Conservation (phyloP, 2,797 vertebrate species). For the Oryzias sinensis region DNA sequence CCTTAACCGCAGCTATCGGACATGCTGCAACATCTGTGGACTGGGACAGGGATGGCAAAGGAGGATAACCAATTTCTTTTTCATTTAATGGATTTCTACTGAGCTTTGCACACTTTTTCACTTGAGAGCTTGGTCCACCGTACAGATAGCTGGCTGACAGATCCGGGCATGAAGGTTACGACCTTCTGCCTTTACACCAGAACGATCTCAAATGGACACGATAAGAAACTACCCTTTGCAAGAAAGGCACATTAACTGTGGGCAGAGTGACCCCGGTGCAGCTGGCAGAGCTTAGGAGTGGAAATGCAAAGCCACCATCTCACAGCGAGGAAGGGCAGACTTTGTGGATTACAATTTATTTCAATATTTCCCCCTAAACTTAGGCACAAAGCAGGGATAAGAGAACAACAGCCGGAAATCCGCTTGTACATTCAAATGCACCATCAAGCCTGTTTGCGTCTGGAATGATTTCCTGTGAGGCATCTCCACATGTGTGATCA, state of each 20-base stretch:
- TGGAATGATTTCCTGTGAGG: slow-evolving; percentile 28
- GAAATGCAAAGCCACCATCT: slow-evolving; percentile 60
- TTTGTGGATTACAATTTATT: slow-evolving; percentile 59
- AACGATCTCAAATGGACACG: slow-evolving; percentile 42
- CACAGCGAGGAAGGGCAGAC: slow-evolving; percentile 37
- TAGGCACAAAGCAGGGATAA: slow-evolving; percentile 55
- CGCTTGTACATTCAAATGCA: slow-evolving; percentile 44
- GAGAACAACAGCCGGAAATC: slow-evolving; percentile 55
- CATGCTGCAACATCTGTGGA: too few relatives aligned
- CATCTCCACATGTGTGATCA: slow-evolving; percentile 27
- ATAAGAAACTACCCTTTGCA: slow-evolving; percentile 58
- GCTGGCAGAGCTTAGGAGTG: slow-evolving; percentile 37
- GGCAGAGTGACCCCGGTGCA: slow-evolving; percentile 37
- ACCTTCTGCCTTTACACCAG: slow-evolving; percentile 36
- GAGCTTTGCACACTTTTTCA: slow-evolving; percentile 5
- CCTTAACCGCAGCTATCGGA: too few relatives aligned
- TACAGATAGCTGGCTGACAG: slow-evolving; percentile 31
- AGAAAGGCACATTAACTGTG: slow-evolving; percentile 36
- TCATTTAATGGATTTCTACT: slow-evolving; percentile 23
- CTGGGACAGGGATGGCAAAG: too few relatives aligned
- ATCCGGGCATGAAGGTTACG: slow-evolving; percentile 53
- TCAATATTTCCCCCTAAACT: slow-evolving; percentile 16
- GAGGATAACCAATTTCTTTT: background rate
- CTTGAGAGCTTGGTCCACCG: slow-evolving; percentile 8
- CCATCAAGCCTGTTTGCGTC: slow-evolving; percentile 28